These are phyloP conservation scores for Mesoclemmys tuberculata DNA, from an alignment of 2,113 vertebrate species.

Conservation along the genomic window DNA sequence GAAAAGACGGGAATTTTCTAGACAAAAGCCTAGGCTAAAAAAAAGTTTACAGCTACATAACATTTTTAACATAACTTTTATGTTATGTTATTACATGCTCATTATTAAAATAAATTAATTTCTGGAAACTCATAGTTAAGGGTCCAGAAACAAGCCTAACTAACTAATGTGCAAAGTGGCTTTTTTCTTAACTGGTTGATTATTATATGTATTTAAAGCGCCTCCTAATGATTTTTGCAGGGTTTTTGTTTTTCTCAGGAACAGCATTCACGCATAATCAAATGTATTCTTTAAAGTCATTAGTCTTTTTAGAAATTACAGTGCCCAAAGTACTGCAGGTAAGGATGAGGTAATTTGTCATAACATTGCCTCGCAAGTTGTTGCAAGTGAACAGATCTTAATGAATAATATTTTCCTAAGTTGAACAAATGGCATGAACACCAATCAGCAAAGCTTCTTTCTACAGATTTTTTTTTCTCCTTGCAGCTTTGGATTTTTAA, in stretches of 20 bases:
- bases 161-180: not conserved
- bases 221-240: not conserved
- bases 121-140: not conserved
- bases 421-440: not conserved
- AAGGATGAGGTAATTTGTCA: not conserved
- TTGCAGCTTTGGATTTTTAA: slow-evolving; percentile 36
- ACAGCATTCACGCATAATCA: not conserved
- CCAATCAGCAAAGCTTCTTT: slow-evolving; percentile 5
- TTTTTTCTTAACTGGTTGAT: not conserved
- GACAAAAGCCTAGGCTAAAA: not conserved
- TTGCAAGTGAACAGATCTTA: not conserved
- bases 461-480: slow-evolving; percentile 20
- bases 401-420: slow-evolving; percentile 27
- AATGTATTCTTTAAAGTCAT: not conserved
- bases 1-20: not conserved
- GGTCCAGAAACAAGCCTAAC: not conserved
- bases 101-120: not conserved
- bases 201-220: not conserved
- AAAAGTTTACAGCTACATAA: not conserved
- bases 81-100: not conserved
- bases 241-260: not conserved
- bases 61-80: not conserved
- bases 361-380: not conserved
- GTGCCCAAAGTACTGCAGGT: not conserved
- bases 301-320: not conserved